Percentiles rank a stretch among this genome's conserved stretches.
Evolutionary conservation across 2,113 vertebrate genomes (phyloP).

Genomic region (Parus major): DNA sequence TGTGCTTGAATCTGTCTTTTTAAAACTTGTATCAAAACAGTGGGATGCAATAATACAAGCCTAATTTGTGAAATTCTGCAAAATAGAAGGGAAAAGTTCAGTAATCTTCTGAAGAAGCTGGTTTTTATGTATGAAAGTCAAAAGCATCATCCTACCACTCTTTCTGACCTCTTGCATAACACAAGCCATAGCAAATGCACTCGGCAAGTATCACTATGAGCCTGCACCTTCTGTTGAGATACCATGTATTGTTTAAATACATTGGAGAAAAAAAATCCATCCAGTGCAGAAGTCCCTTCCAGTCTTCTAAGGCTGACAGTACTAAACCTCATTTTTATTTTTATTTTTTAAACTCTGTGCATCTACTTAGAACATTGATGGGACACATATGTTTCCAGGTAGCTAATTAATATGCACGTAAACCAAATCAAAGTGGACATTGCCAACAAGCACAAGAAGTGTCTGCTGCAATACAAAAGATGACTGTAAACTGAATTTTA

Average conservation of each 20-base stretch:
- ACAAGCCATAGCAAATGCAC: background rate
- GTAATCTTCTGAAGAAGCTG: background rate
- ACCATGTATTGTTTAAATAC: background rate
- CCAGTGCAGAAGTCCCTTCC: background rate
- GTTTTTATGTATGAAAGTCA: background rate
- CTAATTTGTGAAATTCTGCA: conserved; percentile 2
- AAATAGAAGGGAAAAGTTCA: background rate
- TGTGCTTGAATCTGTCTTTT: conserved; percentile 20
- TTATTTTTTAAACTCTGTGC: background rate
- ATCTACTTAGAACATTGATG: background rate
- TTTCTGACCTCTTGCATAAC: background rate
- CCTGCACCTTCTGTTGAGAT: background rate
- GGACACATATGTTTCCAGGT: background rate
- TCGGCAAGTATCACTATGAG: background rate
- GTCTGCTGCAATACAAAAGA: background rate
- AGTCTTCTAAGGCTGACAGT: background rate
- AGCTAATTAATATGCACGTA: background rate
- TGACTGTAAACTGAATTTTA: background rate
- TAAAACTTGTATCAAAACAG: conserved; percentile 20
- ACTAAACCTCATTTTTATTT: background rate
- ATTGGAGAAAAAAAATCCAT: background rate
- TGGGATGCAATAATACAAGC: background rate
- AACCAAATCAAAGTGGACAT: background rate
- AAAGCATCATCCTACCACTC: background rate
- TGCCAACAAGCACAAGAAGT: background rate